Conservation (phyloP, 2,888 invertebrate species). For the Polydrusus cervinus region DNA sequence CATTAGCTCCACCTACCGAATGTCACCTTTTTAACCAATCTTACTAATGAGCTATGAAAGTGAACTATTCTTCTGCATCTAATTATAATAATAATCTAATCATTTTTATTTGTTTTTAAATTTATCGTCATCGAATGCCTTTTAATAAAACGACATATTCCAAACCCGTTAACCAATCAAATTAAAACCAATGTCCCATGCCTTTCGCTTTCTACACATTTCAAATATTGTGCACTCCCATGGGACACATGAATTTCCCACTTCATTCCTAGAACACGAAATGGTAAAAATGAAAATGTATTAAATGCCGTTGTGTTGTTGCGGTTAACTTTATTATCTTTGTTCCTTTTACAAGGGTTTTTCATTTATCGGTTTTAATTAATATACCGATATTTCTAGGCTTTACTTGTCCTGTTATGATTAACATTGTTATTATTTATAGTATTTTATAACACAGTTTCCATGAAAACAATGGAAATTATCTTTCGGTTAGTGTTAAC, state of each 20-base stretch:
- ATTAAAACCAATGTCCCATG: conserved; percentile 6
- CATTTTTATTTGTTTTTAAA: not conserved
- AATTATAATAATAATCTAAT: too few relatives aligned
- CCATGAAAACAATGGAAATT: too few relatives aligned
- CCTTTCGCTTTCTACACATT: conserved; percentile 10
- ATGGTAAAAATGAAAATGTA: conserved; percentile 34
- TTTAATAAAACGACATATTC: conserved; percentile 1
- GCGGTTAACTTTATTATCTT: conserved; percentile 40
- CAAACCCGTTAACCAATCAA: conserved; percentile 12
- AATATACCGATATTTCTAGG: not conserved
- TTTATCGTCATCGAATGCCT: not conserved
- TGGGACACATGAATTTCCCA: conserved; percentile 24
- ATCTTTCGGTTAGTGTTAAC: too few relatives aligned
- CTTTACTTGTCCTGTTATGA: not conserved
- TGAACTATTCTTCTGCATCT: too few relatives aligned
- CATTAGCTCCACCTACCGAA: too few relatives aligned
- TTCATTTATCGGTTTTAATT: conserved; percentile 8
- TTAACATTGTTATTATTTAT: too few relatives aligned
- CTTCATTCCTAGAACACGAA: conserved; percentile 26
- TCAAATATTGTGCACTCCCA: conserved; percentile 19
- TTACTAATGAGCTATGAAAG: too few relatives aligned
- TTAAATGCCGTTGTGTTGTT: conserved; percentile 27
- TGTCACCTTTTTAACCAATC: too few relatives aligned
- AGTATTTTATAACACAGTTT: too few relatives aligned
- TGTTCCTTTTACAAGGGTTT: conserved; percentile 6